phyloP scores from a whole-genome alignment of 2,797 vertebrate species.

The Trachurus trachurus region DNA sequence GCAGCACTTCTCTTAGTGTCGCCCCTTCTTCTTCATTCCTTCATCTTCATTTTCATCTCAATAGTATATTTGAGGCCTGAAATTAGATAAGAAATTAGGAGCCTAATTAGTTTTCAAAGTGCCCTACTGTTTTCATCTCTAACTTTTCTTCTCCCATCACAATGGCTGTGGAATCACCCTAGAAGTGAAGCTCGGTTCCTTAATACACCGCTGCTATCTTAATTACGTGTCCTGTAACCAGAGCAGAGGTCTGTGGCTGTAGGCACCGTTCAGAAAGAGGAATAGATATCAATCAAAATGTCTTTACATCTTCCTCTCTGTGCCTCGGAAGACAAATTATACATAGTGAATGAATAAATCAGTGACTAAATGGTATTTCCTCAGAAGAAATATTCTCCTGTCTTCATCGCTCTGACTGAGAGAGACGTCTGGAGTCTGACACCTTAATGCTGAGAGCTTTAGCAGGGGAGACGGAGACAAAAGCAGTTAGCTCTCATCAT shows the following conservation, averaged over 20 bases:
- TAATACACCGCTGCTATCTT: constrained; percentile 67
- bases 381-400: constrained; percentile 36
- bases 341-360: constrained; percentile 52
- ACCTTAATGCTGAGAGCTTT: constrained; percentile 49
- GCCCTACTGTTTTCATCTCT: constrained; percentile 51
- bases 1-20: background rate
- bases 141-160: constrained; percentile 46
- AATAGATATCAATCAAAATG: constrained; percentile 55
- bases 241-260: constrained; percentile 41
- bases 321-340: constrained; percentile 37
- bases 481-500: constrained; percentile 42
- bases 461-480: constrained; percentile 42
- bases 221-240: constrained; percentile 61
- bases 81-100: constrained; percentile 47
- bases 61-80: background rate
- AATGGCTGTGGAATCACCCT: constrained; percentile 38
- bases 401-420: constrained; percentile 40
- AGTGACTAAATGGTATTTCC: constrained; percentile 54
- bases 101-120: constrained; percentile 61
- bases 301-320: constrained; percentile 44
- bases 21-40: background rate
- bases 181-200: constrained; percentile 67
- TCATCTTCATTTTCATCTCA: background rate
- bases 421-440: constrained; percentile 54
- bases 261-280: constrained; percentile 17